Conservation (phyloP, 2,113 vertebrate species). For the Petromus typicus region DNA sequence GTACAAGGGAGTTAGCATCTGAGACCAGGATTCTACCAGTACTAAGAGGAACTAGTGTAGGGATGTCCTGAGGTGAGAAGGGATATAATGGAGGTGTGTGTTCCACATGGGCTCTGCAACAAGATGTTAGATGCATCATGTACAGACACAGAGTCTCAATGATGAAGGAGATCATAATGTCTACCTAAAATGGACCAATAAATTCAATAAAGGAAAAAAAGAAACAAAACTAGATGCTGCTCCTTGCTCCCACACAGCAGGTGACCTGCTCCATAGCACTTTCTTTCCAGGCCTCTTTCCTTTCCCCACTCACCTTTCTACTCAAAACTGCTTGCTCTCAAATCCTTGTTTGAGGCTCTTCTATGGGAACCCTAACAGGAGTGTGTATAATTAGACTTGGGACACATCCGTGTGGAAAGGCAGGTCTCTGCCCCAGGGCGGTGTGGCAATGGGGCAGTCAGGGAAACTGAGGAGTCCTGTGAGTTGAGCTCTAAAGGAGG, state of each 20-base stretch:
- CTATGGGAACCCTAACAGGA: not conserved
- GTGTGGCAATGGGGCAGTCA: not conserved
- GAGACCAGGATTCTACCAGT: not conserved
- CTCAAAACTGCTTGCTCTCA: not conserved
- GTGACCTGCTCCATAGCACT: not conserved
- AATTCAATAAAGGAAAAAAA: too few species aligned
- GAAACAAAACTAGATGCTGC: not conserved
- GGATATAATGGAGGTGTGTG: not conserved
- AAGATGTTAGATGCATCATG: not conserved
- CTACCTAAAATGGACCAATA: too few species aligned
- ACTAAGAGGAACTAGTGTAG: not conserved
- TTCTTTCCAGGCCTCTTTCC: not conserved
- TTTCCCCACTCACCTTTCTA: conserved; percentile 10
- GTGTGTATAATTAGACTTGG: not conserved
- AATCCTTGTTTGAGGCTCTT: not conserved
- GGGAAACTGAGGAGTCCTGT: not conserved
- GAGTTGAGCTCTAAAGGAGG: not conserved
- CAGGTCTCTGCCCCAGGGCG: not conserved
- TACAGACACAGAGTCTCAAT: too few species aligned
- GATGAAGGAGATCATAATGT: too few species aligned
- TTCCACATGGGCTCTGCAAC: not conserved
- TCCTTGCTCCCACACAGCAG: not conserved
- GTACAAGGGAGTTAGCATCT: not conserved
- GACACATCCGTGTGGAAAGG: not conserved
- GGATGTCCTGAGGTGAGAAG: too few species aligned